Evolutionary conservation across 2,797 vertebrate genomes (phyloP).

Genomic region (Astyanax mexicanus): DNA sequence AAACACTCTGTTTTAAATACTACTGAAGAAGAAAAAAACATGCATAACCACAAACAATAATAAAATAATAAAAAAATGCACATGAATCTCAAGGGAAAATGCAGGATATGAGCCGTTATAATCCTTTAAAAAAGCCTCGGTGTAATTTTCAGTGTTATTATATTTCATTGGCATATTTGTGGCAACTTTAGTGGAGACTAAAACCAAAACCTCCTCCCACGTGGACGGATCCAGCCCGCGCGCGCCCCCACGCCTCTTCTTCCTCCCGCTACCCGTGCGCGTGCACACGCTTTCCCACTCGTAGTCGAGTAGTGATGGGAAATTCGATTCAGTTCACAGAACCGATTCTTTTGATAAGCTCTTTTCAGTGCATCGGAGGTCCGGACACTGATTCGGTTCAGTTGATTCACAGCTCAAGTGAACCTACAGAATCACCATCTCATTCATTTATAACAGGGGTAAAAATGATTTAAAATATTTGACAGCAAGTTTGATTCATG

Average conservation of each 20-base stretch:
- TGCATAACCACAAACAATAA: no score
- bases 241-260: not conserved
- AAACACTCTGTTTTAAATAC: no score
- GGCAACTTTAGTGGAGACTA: slow-evolving; percentile 7
- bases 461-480: no score
- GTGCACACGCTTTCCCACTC: slow-evolving; percentile 2
- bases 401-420: not conserved
- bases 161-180: not conserved
- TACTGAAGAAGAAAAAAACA: no score
- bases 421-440: not conserved
- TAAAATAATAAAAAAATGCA: no score
- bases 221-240: slow-evolving; percentile 5
- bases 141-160: not conserved
- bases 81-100: no score
- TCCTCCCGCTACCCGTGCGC: not conserved
- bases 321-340: not conserved
- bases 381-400: not conserved
- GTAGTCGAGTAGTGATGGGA: not conserved
- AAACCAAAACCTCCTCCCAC: slow-evolving; percentile 39
- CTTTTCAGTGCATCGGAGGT: not conserved
- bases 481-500: no score
- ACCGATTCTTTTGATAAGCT: not conserved
- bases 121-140: not conserved
- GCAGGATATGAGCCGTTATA: no score
- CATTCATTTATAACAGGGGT: not conserved